Evolutionary conservation across 2,797 vertebrate species (phyloP).

Genomic region (Aratinga solstitialis): DNA sequence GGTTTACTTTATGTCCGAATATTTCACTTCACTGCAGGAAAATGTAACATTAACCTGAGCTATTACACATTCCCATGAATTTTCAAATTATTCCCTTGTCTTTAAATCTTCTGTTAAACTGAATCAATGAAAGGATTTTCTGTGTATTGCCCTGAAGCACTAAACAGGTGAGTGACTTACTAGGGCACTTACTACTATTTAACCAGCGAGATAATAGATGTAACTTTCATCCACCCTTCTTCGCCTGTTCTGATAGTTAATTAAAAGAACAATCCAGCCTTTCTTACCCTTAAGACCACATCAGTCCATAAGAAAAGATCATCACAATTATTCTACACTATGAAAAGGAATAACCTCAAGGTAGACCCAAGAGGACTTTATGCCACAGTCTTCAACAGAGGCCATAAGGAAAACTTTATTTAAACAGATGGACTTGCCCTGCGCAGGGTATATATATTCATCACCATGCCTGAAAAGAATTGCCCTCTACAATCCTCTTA

Average conservation of each 20-base stretch:
- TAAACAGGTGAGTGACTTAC: neutral
- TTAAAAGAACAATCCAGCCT: constrained; percentile 22
- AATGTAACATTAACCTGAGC: neutral
- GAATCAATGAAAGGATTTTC: neutral
- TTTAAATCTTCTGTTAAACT: neutral
- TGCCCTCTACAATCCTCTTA: neutral
- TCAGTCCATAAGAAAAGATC: neutral
- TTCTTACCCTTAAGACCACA: constrained; percentile 7
- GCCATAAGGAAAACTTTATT: neutral
- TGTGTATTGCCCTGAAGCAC: neutral
- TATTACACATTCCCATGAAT: neutral
- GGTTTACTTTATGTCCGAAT: neutral
- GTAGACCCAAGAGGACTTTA: neutral
- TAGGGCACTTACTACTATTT: neutral
- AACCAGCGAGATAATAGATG: neutral
- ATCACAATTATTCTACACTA: neutral
- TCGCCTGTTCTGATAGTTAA: constrained; percentile 37
- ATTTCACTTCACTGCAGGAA: neutral
- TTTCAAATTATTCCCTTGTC: neutral
- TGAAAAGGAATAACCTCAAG: neutral
- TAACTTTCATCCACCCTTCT: neutral
- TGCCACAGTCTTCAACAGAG: neutral
- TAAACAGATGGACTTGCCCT: neutral
- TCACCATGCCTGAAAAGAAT: neutral
- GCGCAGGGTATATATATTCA: neutral